Percentiles rank a stretch among this genome's conserved stretches.
Conservation (phyloP, 35 echinoderm and acorn worm genomes). For the Nesometra sesokonis region DNA sequence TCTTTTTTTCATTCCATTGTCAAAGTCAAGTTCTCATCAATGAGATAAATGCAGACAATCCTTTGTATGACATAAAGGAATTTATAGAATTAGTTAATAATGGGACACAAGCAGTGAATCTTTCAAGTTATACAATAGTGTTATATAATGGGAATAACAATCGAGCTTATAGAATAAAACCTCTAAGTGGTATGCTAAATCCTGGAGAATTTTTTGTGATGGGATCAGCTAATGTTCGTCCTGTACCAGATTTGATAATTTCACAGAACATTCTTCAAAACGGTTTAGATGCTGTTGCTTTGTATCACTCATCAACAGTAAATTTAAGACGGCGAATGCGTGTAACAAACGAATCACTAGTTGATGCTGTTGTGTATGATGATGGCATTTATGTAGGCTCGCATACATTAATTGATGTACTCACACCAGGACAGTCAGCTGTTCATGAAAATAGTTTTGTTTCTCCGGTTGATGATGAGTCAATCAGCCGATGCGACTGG, state of each 20-base stretch:
- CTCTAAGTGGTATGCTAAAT: slow-evolving; percentile 13
- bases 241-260: slow-evolving; percentile 45
- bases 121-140: slow-evolving; percentile 70
- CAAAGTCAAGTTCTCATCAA: slow-evolving; percentile 36
- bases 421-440: slow-evolving; percentile 53
- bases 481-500: slow-evolving; percentile 64
- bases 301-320: slow-evolving; percentile 20
- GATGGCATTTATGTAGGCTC: slow-evolving; percentile 11
- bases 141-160: slow-evolving; percentile 56
- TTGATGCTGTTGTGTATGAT: slow-evolving; percentile 93
- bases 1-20: background rate
- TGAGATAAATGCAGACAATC: slow-evolving; percentile 59
- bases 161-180: slow-evolving; percentile 40
- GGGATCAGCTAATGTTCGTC: slow-evolving; percentile 46
- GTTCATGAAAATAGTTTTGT: slow-evolving; percentile 46
- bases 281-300: background rate
- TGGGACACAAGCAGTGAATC: slow-evolving; percentile 25
- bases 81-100: slow-evolving; percentile 76
- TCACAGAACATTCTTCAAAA: slow-evolving; percentile 15
- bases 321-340: slow-evolving; percentile 17
- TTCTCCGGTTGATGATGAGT: slow-evolving; percentile 39
- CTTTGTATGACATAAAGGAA: slow-evolving; percentile 42
- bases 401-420: slow-evolving; percentile 32
- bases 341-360: slow-evolving; percentile 44
- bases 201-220: slow-evolving; percentile 42